These are phyloP conservation scores for Drosophila seguyi DNA, from an alignment of 1,140 invertebrate genomes.

Conservation along the genomic window DNA sequence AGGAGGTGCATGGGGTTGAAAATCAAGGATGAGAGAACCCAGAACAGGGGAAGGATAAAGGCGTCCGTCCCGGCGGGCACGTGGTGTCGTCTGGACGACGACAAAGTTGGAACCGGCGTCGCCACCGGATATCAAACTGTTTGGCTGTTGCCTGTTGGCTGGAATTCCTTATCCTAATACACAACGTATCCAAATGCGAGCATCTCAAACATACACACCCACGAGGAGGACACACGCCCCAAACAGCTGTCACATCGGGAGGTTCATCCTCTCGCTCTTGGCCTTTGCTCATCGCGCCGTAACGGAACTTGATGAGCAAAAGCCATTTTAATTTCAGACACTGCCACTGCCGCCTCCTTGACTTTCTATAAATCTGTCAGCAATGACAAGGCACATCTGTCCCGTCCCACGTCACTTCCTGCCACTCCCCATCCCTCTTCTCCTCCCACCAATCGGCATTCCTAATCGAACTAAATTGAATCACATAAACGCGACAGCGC, in stretches of 20 bases:
- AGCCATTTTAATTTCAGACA: conserved; percentile 72
- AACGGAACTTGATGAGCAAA: conserved; percentile 72
- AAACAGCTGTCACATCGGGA: conserved; percentile 41
- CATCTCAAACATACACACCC: conserved; percentile 12
- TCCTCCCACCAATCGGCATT: conserved; percentile 55
- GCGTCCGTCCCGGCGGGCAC: conserved; percentile 12
- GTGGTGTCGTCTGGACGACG: conserved; percentile 37
- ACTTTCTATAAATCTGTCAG: conserved; percentile 77
- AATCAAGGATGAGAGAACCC: conserved; percentile 2
- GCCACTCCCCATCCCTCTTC: not conserved
- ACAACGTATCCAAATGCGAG: conserved; percentile 49
- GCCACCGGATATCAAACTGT: conserved; percentile 75
- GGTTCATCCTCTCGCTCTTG: conserved; percentile 8
- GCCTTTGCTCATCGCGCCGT: conserved; percentile 35
- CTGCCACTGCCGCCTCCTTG: conserved; percentile 39
- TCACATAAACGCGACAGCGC: conserved; percentile 64
- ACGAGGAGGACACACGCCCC: conserved; percentile 17
- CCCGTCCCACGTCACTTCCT: not conserved
- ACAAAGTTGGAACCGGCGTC: conserved; percentile 74
- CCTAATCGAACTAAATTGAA: conserved; percentile 82
- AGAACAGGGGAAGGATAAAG: not conserved
- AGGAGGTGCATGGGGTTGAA: conserved; percentile 13
- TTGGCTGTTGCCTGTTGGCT: conserved; percentile 61
- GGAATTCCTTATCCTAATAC: conserved; percentile 42
- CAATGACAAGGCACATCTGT: conserved; percentile 49